phyloP scores from a whole-genome alignment of 92 coral and sea anemone species.

The Epizoanthus illoricatus region DNA sequence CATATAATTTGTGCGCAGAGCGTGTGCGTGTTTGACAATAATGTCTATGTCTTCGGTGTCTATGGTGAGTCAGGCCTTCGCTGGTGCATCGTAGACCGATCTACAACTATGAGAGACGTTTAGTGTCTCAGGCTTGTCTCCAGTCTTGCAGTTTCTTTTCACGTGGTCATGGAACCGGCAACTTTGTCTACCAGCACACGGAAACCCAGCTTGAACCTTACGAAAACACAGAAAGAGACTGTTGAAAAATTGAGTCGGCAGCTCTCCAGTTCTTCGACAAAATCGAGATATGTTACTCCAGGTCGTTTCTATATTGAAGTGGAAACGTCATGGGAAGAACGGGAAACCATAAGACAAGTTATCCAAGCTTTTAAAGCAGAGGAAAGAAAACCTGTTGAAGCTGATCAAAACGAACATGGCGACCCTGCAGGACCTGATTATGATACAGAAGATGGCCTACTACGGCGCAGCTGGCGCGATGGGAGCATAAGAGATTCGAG shows the following conservation, averaged over 20 bases:
- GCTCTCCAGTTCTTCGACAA: slow-evolving; percentile 37
- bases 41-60: too few species aligned
- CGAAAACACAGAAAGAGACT: slow-evolving; percentile 47
- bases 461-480: neutral
- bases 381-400: neutral
- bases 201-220: slow-evolving; percentile 34
- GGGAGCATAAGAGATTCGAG: neutral
- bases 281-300: slow-evolving; percentile 54
- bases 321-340: slow-evolving; percentile 27
- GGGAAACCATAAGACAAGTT: neutral
- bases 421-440: neutral
- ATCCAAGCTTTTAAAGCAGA: slow-evolving; percentile 12
- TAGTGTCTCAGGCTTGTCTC: too few species aligned
- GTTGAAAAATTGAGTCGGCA: slow-evolving; percentile 51
- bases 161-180: too few species aligned
- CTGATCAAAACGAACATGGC: neutral
- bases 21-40: too few species aligned
- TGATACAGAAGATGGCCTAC: slow-evolving; percentile 16
- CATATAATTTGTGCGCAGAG: too few species aligned
- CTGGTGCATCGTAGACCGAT: too few species aligned
- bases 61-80: too few species aligned
- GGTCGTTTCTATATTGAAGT: slow-evolving; percentile 65
- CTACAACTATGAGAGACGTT: too few species aligned
- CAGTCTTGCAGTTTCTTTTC: too few species aligned
- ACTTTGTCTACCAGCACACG: neutral